Conservation (phyloP, 1,140 invertebrate species). For the Drosophila lowei region DNA sequence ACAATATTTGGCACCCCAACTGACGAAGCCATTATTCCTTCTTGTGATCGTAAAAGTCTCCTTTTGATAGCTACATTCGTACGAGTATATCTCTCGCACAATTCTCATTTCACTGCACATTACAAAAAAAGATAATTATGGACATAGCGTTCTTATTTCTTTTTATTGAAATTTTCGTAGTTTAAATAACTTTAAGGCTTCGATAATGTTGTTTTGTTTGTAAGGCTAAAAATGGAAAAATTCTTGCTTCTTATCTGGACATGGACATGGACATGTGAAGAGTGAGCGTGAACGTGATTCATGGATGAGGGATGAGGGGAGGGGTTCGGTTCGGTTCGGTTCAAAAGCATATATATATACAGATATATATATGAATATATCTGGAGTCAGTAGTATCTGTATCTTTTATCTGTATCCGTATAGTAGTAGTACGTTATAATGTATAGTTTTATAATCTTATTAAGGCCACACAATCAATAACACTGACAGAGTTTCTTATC, state of each 20-base stretch:
- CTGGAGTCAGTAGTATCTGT: conserved; percentile 12
- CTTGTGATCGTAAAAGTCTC: too few species aligned
- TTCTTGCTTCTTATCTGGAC: conserved; percentile 58
- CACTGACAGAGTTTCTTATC: conserved; percentile 66
- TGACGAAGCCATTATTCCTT: too few species aligned
- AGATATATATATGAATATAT: conserved; percentile 40
- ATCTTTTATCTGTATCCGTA: conserved; percentile 47
- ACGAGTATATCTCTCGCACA: too few species aligned
- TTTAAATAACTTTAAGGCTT: conserved; percentile 79
- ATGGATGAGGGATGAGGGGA: conserved; percentile 34
- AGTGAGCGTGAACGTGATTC: conserved; percentile 29
- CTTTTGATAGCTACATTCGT: too few species aligned
- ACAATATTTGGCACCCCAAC: too few species aligned
- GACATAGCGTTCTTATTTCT: conserved; percentile 48
- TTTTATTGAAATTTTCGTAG: conserved; percentile 75
- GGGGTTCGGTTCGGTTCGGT: conserved; percentile 23
- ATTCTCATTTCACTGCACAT: background rate
- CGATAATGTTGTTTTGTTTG: conserved; percentile 69
- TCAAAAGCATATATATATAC: conserved; percentile 72
- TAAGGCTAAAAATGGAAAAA: conserved; percentile 76
- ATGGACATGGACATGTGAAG: conserved; percentile 12
- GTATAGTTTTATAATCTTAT: conserved; percentile 75
- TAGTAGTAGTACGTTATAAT: conserved; percentile 58
- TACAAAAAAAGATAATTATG: background rate
- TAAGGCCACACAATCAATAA: conserved; percentile 79